phyloP scores from a whole-genome alignment of 2,888 invertebrate species.

The Scaptomyza polygonia region DNA sequence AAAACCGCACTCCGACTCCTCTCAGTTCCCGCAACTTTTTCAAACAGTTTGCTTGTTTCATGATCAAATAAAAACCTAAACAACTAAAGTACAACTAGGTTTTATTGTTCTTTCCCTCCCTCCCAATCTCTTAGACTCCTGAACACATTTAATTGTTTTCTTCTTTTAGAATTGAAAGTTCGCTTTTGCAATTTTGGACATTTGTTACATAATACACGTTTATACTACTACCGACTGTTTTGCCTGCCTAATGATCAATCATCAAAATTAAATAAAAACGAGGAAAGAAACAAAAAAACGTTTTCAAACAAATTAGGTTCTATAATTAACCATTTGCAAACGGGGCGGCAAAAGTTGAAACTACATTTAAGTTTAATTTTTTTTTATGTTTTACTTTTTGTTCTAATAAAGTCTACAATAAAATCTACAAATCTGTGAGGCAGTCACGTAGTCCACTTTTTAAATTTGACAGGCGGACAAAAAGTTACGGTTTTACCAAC shows the following conservation, averaged over 20 bases:
- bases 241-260: conserved; percentile 74
- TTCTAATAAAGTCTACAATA: conserved; percentile 55
- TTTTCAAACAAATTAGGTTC: conserved; percentile 72
- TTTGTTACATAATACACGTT: conserved; percentile 77
- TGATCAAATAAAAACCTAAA: conserved; percentile 66
- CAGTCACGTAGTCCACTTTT: conserved; percentile 69
- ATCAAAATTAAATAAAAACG: conserved; percentile 54
- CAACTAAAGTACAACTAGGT: conserved; percentile 53
- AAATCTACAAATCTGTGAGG: conserved; percentile 36
- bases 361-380: conserved; percentile 58
- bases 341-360: conserved; percentile 58
- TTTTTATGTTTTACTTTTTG: conserved; percentile 20
- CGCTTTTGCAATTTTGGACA: conserved; percentile 72
- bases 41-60: conserved; percentile 70
- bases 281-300: conserved; percentile 49
- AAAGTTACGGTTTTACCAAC: conserved; percentile 36
- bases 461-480: conserved; percentile 37
- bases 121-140: neutral
- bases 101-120: neutral
- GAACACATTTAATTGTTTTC: conserved; percentile 53
- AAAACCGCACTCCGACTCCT: conserved; percentile 29
- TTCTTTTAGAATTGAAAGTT: conserved; percentile 75
- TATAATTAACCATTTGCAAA: conserved; percentile 69
- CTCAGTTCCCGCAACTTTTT: conserved; percentile 36
- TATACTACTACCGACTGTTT: conserved; percentile 47